A percentile compares a stretch with the other conserved stretches of the same genome.
phyloP scores from a whole-genome alignment of 2,113 vertebrate species.

The Callospermophilus lateralis region DNA sequence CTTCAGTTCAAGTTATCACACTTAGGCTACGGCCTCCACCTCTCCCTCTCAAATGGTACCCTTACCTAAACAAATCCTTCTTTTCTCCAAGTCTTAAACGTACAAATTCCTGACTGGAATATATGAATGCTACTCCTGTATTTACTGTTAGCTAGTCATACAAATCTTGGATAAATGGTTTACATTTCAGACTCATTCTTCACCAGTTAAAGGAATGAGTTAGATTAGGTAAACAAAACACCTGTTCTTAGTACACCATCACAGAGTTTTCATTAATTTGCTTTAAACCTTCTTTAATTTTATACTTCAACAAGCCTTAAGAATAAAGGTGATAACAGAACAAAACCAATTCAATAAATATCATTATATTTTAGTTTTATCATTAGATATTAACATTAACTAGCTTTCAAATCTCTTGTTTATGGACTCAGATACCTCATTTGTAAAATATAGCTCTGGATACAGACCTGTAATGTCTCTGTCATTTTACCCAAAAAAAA shows the following conservation, averaged over 20 bases:
- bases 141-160: background rate
- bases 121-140: background rate
- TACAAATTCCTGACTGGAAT: background rate
- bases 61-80: background rate
- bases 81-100: background rate
- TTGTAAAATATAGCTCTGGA: slow-evolving; percentile 4
- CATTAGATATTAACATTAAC: background rate
- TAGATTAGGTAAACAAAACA: background rate
- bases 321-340: slow-evolving; percentile 23
- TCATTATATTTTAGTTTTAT: slow-evolving; percentile 31
- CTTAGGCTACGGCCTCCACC: background rate
- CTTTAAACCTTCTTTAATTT: slow-evolving; percentile 41
- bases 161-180: background rate
- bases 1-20: background rate
- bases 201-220: background rate
- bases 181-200: background rate
- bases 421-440: background rate
- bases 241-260: background rate
- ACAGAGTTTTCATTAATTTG: slow-evolving; percentile 25
- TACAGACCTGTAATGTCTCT: background rate
- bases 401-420: slow-evolving; percentile 14
- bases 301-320: background rate
- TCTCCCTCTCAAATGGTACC: background rate
- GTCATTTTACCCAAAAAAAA: background rate
- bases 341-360: background rate